Conservation (phyloP, 2,888 invertebrate genomes). For the Melangyna quadrimaculata region DNA sequence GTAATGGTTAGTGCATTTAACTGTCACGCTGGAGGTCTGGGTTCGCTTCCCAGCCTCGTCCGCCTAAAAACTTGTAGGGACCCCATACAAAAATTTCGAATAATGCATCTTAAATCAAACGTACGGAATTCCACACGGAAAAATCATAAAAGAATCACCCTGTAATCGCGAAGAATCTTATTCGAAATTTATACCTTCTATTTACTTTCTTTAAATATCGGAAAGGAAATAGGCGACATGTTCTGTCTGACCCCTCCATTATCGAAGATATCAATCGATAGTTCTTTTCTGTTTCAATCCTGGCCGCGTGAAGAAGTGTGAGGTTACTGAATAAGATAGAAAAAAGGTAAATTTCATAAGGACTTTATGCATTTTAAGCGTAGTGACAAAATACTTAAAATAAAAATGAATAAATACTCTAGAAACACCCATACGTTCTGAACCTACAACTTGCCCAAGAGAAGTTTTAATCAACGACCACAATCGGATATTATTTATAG, state of each 20-base stretch:
- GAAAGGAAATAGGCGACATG: not conserved
- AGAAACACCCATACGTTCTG: not conserved
- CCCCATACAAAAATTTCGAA: no score
- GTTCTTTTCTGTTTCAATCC: no score
- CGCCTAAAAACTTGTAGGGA: no score
- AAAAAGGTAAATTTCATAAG: not conserved
- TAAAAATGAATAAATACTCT: not conserved
- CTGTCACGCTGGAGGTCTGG: no score
- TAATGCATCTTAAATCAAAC: no score
- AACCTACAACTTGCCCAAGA: no score
- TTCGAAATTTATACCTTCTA: not conserved
- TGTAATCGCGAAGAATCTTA: no score
- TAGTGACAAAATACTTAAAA: no score
- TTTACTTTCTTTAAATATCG: not conserved
- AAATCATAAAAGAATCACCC: no score
- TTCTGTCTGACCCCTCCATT: not conserved
- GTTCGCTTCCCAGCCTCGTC: no score
- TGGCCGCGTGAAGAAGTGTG: not conserved
- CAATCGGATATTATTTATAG: not conserved
- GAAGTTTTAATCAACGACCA: not conserved
- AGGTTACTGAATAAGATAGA: not conserved
- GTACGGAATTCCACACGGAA: no score
- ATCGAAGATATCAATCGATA: not conserved
- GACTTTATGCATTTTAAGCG: not conserved
- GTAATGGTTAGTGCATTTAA: no score